Evolutionary conservation across 1,140 invertebrate species (phyloP).

Genomic region (Aphelinus atriplicis): DNA sequence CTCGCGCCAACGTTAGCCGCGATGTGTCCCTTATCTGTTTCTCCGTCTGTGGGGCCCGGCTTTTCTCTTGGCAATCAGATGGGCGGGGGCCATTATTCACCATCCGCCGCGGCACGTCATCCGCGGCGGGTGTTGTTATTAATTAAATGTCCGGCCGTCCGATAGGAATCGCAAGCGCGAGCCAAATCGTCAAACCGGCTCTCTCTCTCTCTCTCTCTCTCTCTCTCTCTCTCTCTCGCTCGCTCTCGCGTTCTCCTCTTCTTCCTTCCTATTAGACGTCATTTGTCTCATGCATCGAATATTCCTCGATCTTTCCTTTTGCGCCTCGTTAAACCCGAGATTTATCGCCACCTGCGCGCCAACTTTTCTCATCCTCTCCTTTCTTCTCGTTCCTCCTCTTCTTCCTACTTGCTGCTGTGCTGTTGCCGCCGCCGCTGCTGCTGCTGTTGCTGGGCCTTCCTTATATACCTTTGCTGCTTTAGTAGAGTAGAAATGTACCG

Average conservation of each 20-base stretch:
- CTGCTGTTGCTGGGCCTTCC: conserved; percentile 25
- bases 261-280: conserved; percentile 58
- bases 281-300: conserved; percentile 62
- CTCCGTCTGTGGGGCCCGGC: conserved; percentile 8
- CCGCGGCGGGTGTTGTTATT: conserved; percentile 64
- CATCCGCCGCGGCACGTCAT: conserved; percentile 60
- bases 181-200: conserved; percentile 55
- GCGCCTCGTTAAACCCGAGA: conserved; percentile 56
- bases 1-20: neutral
- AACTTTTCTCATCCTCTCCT: conserved; percentile 26
- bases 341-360: conserved; percentile 55
- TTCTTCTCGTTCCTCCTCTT: conserved; percentile 44
- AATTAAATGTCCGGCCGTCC: conserved; percentile 62
- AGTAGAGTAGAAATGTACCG: conserved; percentile 33
- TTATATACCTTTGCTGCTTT: conserved; percentile 27
- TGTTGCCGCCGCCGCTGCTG: neutral
- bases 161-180: conserved; percentile 62
- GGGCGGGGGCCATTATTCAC: conserved; percentile 64
- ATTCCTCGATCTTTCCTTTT: conserved; percentile 47
- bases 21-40: conserved; percentile 24
- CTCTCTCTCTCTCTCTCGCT: conserved; percentile 40
- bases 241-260: conserved; percentile 27
- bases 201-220: conserved; percentile 43
- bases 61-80: conserved; percentile 53
- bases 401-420: conserved; percentile 40